These are phyloP conservation scores for Harpagifer antarcticus DNA, from an alignment of 2,797 vertebrate species.

Conservation along the genomic window DNA sequence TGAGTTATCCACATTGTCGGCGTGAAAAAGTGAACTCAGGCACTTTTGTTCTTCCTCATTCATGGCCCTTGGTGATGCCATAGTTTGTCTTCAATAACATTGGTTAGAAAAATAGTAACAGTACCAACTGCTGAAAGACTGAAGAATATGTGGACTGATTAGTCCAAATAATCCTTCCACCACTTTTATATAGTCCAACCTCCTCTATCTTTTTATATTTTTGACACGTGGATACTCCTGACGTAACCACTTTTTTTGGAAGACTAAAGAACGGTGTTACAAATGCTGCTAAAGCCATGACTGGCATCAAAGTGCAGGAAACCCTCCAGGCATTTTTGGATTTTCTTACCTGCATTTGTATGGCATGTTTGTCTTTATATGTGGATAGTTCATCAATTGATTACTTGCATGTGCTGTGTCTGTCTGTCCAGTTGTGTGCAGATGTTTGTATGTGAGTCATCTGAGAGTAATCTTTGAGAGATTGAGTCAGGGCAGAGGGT, in stretches of 20 bases:
- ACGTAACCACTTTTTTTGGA: conserved; percentile 10
- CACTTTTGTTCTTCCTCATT: conserved; percentile 40
- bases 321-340: not conserved
- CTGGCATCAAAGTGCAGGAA: conserved; percentile 25
- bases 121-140: not conserved
- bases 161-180: conserved; percentile 2
- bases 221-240: not conserved
- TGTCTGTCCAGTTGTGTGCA: not conserved
- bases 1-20: conserved; percentile 65
- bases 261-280: conserved; percentile 29
- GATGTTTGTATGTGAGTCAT: conserved; percentile 29
- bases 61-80: conserved; percentile 42
- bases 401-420: not conserved
- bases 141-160: not conserved
- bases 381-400: too few species aligned
- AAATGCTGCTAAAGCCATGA: conserved; percentile 55
- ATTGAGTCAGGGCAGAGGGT: conserved; percentile 42
- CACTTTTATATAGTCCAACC: conserved; percentile 48
- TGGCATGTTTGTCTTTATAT: too few species aligned
- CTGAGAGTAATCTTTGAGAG: conserved; percentile 50
- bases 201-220: conserved; percentile 4
- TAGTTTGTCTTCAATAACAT: conserved; percentile 16
- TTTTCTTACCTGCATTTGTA: too few species aligned
- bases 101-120: not conserved
- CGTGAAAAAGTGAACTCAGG: conserved; percentile 59